These are phyloP conservation scores for Ips typographus DNA, from an alignment of 1,140 invertebrate species.

Conservation along the genomic window DNA sequence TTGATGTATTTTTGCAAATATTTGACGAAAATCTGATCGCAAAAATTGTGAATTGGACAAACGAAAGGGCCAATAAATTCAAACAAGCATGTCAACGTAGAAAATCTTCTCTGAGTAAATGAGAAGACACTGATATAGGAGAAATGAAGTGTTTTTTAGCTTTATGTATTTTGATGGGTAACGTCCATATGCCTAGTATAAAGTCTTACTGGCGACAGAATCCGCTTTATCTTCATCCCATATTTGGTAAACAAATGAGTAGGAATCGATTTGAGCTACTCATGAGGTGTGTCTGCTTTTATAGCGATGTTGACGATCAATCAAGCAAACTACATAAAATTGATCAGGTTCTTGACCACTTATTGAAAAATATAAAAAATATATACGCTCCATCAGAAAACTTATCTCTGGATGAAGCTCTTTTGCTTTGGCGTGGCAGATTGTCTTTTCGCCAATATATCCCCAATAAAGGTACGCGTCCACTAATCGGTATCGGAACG, in stretches of 20 bases:
- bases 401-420: constrained; percentile 44
- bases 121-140: neutral
- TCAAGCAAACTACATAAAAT: constrained; percentile 16
- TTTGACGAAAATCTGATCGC: neutral
- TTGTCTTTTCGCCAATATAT: constrained; percentile 45
- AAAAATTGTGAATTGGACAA: neutral
- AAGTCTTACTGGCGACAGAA: constrained; percentile 14
- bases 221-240: constrained; percentile 11
- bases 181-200: constrained; percentile 8
- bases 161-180: constrained; percentile 13
- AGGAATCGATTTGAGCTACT: too few relatives aligned
- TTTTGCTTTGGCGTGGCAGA: constrained; percentile 45
- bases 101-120: neutral
- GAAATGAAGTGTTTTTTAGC: constrained; percentile 17
- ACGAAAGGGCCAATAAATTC: neutral
- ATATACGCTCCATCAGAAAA: constrained; percentile 36
- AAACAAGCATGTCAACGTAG: neutral
- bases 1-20: neutral
- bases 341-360: neutral
- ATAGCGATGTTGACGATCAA: constrained; percentile 8
- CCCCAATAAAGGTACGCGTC: too few relatives aligned
- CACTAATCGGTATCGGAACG: too few relatives aligned
- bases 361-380: constrained; percentile 35
- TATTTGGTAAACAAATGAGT: neutral
- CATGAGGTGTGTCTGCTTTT: constrained; percentile 18